Base-by-base conservation (phyloP, 2,888 invertebrate genomes). In the Cataglyphis cursor region DNA sequence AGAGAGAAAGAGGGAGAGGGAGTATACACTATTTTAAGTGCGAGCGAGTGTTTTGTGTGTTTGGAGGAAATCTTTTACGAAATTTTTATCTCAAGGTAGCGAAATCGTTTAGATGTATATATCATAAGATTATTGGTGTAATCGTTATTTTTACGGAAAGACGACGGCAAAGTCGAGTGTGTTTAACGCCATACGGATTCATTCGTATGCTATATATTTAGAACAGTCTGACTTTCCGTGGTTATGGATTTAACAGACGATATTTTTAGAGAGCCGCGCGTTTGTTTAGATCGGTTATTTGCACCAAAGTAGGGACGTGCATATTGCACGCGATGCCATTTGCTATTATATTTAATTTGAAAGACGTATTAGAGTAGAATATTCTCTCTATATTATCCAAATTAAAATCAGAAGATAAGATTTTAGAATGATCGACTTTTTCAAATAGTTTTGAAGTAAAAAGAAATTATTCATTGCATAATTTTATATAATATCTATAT, bases 201-300 rank as follows among this genome's bases (percentile, higher is more conserved):
- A 15, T 64, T 2, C 9, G 28, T 3, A 21, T 35, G 78, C 9
- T n/a, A 8, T 76, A 64, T 61, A 76, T 44, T 81, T 78, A 38
- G 78, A 78, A 61, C 68, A 21, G 28, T 59, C 70, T 31, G 57
- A 59, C 44, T 78, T 70, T 70, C 70, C 21, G 31, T 57, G 70
- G 12, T 78, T 78, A 78, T 78, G 59, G 72, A 78, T 78, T 78
- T 59, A 41, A 41, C 24, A 59, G 68, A 44, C 10, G 78, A 12
- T 78, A 92, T 92, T 92, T 92, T 92, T 92, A 89, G 92, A 90
- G 82, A 82, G 87, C 90, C 89, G 85, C 87, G 82, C 89, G 92
- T 93, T 93, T 93, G 91, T 93, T 93, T 93, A 90, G 89, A 91
- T 93, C 91, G 89, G 92, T 90, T 93, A 91, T 92, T 92, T 90